Percentiles rank a stretch among this genome's conserved stretches.
phyloP scores from a whole-genome alignment of 2,888 invertebrate genomes.

The Oscheius sp. region DNA sequence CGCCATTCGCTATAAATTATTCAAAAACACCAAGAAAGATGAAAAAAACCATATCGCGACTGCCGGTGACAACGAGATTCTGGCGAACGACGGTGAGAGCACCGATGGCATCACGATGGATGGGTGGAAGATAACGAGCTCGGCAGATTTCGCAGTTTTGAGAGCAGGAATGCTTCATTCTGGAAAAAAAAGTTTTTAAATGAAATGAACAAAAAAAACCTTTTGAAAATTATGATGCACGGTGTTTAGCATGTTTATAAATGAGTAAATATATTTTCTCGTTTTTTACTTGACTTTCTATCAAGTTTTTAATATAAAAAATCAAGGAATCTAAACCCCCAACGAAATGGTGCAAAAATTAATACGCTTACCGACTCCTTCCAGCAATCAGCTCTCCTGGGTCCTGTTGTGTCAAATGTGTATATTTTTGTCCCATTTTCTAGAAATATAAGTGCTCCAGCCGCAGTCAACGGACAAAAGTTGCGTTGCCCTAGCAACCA shows the following conservation, averaged over 20 bases:
- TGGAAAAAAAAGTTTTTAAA: neutral
- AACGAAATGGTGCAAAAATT: no score
- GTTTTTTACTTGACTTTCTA: no score
- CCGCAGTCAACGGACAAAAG: no score
- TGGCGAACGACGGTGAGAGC: constrained; percentile 58
- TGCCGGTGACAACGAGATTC: constrained; percentile 64
- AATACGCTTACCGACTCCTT: constrained; percentile 9
- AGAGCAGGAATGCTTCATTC: constrained; percentile 28
- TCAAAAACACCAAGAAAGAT: constrained; percentile 8
- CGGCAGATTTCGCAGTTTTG: constrained; percentile 11
- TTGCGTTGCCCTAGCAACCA: no score
- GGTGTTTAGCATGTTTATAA: no score
- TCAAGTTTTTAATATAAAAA: no score
- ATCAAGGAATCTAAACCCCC: no score
- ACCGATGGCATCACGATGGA: constrained; percentile 61
- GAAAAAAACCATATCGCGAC: constrained; percentile 54
- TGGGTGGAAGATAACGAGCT: constrained; percentile 30
- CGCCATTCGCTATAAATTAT: constrained; percentile 43
- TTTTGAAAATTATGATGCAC: no score
- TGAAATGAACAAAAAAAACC: neutral
- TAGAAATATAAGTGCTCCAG: no score
- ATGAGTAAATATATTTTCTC: no score
- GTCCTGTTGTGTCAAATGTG: constrained; percentile 55
- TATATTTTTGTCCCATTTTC: constrained; percentile 53
- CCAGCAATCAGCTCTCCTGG: constrained; percentile 49